phyloP scores from a whole-genome alignment of 2,888 invertebrate genomes.

The Cephonodes hylas region DNA sequence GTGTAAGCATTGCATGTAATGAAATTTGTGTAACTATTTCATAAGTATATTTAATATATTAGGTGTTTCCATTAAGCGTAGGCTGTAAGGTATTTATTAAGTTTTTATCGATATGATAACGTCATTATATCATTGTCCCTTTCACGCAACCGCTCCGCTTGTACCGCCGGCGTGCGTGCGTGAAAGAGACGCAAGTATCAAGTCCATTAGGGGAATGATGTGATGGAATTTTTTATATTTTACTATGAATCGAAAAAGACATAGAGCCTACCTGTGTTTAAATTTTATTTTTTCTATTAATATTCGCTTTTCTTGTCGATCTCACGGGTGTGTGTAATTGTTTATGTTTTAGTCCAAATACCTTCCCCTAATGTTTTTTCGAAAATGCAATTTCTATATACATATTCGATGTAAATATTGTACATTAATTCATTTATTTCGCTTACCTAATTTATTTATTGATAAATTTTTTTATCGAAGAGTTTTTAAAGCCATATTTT shows the following conservation, averaged over 20 bases:
- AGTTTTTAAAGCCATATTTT: slow-evolving; percentile 69
- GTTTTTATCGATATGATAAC: slow-evolving; percentile 73
- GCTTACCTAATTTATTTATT: slow-evolving; percentile 75
- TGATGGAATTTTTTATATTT: slow-evolving; percentile 77
- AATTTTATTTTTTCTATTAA: slow-evolving; percentile 60
- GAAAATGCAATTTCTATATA: slow-evolving; percentile 62
- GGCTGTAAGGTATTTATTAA: slow-evolving; percentile 68
- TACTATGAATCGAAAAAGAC: slow-evolving; percentile 77
- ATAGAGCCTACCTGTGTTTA: slow-evolving; percentile 66
- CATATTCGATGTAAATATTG: slow-evolving; percentile 79
- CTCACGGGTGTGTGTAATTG: slow-evolving; percentile 46
- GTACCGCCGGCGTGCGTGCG: slow-evolving; percentile 27
- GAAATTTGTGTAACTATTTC: slow-evolving; percentile 66
- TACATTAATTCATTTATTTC: slow-evolving; percentile 66
- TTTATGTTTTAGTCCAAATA: slow-evolving; percentile 29
- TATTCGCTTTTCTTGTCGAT: slow-evolving; percentile 61
- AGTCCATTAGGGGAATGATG: slow-evolving; percentile 77
- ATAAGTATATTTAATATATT: slow-evolving; percentile 77
- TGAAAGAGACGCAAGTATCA: slow-evolving; percentile 49
- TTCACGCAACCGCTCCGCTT: slow-evolving; percentile 37
- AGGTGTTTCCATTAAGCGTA: slow-evolving; percentile 74
- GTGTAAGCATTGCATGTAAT: slow-evolving; percentile 43
- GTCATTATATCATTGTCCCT: slow-evolving; percentile 60
- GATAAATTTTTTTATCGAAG: slow-evolving; percentile 64
- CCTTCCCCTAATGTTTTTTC: slow-evolving; percentile 58